These are phyloP conservation scores for Pantelozetes paolii DNA, from an alignment of 2,888 invertebrate species.

Conservation along the genomic window DNA sequence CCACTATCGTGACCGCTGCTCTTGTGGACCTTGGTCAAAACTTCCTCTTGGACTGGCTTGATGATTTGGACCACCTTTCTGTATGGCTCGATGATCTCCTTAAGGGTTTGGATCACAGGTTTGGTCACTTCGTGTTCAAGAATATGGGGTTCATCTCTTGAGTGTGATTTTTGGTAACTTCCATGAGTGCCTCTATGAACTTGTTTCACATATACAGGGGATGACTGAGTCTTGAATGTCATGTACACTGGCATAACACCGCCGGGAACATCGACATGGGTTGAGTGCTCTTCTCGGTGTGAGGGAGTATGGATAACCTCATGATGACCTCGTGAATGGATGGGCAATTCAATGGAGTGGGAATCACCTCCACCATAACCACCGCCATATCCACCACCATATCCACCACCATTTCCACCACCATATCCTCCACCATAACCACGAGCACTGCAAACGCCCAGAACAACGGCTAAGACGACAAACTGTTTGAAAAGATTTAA, in stretches of 20 bases:
- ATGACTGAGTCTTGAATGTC: constrained; percentile 27
- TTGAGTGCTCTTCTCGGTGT: no score
- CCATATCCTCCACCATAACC: no score
- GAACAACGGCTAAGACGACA: no score
- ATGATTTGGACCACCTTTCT: constrained; percentile 14
- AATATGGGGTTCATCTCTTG: not conserved
- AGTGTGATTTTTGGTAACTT: not conserved
- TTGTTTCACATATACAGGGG: constrained; percentile 33
- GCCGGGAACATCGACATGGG: constrained; percentile 23
- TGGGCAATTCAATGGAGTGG: no score
- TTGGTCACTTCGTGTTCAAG: not conserved
- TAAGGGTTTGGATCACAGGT: constrained; percentile 25
- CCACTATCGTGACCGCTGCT: not conserved
- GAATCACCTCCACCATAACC: no score
- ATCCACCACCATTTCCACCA: no score
- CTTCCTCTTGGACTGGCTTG: constrained; percentile 16
- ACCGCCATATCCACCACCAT: no score
- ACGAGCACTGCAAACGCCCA: no score
- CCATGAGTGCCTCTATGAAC: not conserved
- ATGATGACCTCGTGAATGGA: no score
- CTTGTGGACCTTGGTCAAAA: constrained; percentile 7
- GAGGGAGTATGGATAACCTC: no score
- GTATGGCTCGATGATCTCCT: constrained; percentile 31
- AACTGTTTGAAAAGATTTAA: no score
- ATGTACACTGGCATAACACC: constrained; percentile 19